These are phyloP conservation scores for Enoplolaimus lenunculus DNA, from an alignment of 2,888 invertebrate genomes.

Conservation along the genomic window DNA sequence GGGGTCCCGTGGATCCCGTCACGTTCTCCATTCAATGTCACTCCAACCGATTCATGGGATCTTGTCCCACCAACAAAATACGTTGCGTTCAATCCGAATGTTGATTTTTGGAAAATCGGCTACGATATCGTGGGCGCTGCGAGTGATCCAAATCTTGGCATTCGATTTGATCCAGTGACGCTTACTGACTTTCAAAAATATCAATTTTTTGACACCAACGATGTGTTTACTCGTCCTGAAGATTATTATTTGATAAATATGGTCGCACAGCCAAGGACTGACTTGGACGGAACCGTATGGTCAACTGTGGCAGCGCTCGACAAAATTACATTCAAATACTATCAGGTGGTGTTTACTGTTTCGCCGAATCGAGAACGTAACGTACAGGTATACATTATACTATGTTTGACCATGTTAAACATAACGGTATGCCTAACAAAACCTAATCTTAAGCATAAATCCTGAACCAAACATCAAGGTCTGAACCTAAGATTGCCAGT, in stretches of 20 bases:
- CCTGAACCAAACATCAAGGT: too few relatives aligned
- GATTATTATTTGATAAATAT: slow-evolving; percentile 36
- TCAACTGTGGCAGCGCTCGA: slow-evolving; percentile 38
- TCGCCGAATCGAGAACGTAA: slow-evolving; percentile 32
- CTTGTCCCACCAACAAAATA: slow-evolving; percentile 23
- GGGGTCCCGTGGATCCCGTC: slow-evolving; percentile 27
- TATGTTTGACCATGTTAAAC: too few relatives aligned
- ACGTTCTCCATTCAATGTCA: slow-evolving; percentile 38
- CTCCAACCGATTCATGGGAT: slow-evolving; percentile 36
- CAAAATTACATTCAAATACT: slow-evolving; percentile 36
- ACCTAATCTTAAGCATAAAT: too few relatives aligned
- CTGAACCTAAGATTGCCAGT: too few relatives aligned
- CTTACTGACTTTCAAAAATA: slow-evolving; percentile 36
- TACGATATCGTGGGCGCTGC: slow-evolving; percentile 33
- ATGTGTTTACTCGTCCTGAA: slow-evolving; percentile 31
- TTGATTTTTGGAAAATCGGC: slow-evolving; percentile 38
- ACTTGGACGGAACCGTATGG: slow-evolving; percentile 28
- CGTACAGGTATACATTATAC: too few relatives aligned
- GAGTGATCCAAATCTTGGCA: slow-evolving; percentile 24
- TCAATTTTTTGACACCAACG: slow-evolving; percentile 37
- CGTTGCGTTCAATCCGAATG: slow-evolving; percentile 37
- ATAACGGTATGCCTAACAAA: too few relatives aligned
- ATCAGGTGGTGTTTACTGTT: slow-evolving; percentile 37
- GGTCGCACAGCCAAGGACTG: slow-evolving; percentile 35
- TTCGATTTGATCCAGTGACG: slow-evolving; percentile 27